Evolutionary conservation across 2,888 invertebrate genomes (phyloP), one percentile per base, ranked within the genome.

Genomic region (Apamea crenata): DNA sequence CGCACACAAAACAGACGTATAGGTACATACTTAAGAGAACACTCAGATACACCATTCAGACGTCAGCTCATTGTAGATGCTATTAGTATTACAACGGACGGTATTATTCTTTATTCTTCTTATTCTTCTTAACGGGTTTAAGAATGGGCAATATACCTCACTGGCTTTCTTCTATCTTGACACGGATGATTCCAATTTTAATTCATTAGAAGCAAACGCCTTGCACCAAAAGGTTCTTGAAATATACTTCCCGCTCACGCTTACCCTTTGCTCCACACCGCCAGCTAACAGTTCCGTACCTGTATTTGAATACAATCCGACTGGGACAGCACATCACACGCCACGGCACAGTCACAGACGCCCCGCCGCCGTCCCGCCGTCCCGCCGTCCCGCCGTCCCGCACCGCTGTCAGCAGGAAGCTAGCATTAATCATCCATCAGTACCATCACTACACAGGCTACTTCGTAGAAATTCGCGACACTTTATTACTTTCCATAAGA

Each of bases 231-330:
- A 56, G 25, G 56, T 25, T 6, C 25, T 18, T 25, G 25, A 12
- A 56, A n/a, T 56, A 56, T n/a, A 12, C 3, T 56, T 10, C 12
- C 25, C 56, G 56, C 56, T 25, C 12, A n/a, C 12, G 56, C 73
- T 72, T 44, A 32, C 66, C 0, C 16, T 32, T 84, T 44, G 61
- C 0, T 21, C 82, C 83, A 83, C 36, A 50, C n/a, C 32, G 0
- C 29, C 12, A 47, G 16, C 68, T 21, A 81, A 72, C 78, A 80
- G 76, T 86, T 84, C 87, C 83, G 83, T 80, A 82, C 80, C 82
- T 87, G 85, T 85, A 76, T 86, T 84, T 80, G 71, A 79, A 80
- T 86, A 88, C 83, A 86, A 83, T 77, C 74, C 66, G 32, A 56
- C 69, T 69, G n/a, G 56, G 36, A 36, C 73, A 82, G 59, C 83